Evolutionary conservation across 1,140 invertebrate genomes (phyloP).

Genomic region (Drosophila subpulchrella): DNA sequence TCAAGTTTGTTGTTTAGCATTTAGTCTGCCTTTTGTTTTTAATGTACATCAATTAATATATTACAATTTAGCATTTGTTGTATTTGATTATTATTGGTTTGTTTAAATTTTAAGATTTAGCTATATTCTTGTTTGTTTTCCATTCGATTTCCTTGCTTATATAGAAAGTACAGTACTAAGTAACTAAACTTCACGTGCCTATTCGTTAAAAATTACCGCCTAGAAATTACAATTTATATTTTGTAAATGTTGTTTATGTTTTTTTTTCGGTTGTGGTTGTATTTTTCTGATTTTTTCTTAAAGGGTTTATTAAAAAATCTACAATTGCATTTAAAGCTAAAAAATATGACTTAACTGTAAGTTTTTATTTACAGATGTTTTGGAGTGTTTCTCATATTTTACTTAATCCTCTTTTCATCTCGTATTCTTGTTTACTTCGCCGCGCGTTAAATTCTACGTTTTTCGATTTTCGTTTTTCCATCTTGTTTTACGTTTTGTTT

Average conservation of each 20-base stretch:
- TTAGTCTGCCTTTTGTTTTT: conserved; percentile 36
- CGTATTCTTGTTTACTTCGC: conserved; percentile 51
- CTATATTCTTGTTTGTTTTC: conserved; percentile 61
- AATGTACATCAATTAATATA: conserved; percentile 76
- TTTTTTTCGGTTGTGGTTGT: conserved; percentile 44
- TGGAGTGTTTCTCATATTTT: conserved; percentile 41
- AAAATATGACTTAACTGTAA: conserved; percentile 81
- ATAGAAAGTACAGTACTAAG: conserved; percentile 78
- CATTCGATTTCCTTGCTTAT: conserved; percentile 45
- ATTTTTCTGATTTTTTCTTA: conserved; percentile 45
- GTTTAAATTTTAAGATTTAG: conserved; percentile 78
- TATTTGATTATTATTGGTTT: conserved; percentile 66
- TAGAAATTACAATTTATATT: conserved; percentile 74
- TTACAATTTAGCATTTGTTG: conserved; percentile 71
- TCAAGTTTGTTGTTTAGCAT: conserved; percentile 46
- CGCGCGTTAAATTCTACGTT: conserved; percentile 73
- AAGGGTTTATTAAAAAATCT: conserved; percentile 74
- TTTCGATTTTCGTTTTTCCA: conserved; percentile 34
- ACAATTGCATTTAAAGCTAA: conserved; percentile 83
- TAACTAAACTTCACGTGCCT: conserved; percentile 76
- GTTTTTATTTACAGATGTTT: conserved; percentile 46
- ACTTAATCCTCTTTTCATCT: conserved; percentile 37
- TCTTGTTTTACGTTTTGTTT: conserved; percentile 5
- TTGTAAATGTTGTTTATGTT: conserved; percentile 55
- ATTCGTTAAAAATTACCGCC: conserved; percentile 68